Evolutionary conservation across 1,140 invertebrate genomes (phyloP), one percentile per base, ranked within the genome.

Genomic region (Periplaneta americana): DNA sequence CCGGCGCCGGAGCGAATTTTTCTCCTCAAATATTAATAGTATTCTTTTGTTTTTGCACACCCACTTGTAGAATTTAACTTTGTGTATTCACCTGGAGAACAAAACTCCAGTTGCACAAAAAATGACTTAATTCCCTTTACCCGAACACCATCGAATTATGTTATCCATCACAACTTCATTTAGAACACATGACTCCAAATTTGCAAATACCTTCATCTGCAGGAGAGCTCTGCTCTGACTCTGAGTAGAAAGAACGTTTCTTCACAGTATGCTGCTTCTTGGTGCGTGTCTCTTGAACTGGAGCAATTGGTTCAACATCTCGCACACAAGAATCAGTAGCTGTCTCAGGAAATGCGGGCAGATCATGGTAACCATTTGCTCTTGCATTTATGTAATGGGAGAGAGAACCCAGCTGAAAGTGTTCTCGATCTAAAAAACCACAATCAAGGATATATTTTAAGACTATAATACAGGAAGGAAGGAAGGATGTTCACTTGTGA

Each of bases 371-470:
- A 10, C 97, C 97, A 57, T 88, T 90, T 2, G 97, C 96, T 78
- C 93, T 90, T 84, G 93, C 92, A 84, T 98, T 98, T 34, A 99
- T 91, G 86, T 98, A 97, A 89, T 99, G 98, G 0, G 98, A 99
- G 34, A 99, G 89, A 11, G 98, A 98, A 0, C 98, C 98, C 82
- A 99, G 89, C 85, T 99, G 98, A 87, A 95, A 98, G 83, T 95
- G 93, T 84, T 97, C 94, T 22, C 94, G 90, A 84, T 96, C 96
- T 93, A 87, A 33, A 86, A 84, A 82, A 80, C n/a, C 18, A 79
- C 8, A 80, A 80, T 36, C 17, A 48, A 11, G 32, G 34, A n/a
- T n/a, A n/a, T n/a, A n/a, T n/a, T n/a, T n/a, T n/a, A n/a, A n/a
- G n/a, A n/a, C n/a, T n/a, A n/a, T n/a, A n/a, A n/a, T n/a, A n/a